A percentile compares a stretch with the other conserved stretches of the same genome.
These are phyloP conservation scores for Pionites leucogaster DNA, from an alignment of 2,113 vertebrate genomes.

Conservation along the genomic window DNA sequence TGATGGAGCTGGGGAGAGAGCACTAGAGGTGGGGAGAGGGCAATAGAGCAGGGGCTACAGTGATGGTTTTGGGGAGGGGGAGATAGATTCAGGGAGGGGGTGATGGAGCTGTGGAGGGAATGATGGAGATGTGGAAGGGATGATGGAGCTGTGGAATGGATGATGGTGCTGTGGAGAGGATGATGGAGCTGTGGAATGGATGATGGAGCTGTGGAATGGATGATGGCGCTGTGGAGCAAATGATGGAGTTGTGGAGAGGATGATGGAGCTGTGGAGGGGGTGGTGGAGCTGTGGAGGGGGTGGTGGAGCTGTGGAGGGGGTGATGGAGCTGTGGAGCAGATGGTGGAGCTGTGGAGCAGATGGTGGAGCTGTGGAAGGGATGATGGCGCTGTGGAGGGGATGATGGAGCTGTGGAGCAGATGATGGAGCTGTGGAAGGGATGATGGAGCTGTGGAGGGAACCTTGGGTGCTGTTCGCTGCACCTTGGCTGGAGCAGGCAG, in stretches of 20 bases:
- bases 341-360: too few relatives aligned
- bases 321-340: too few relatives aligned
- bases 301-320: too few relatives aligned
- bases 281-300: background rate
- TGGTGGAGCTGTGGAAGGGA: too few relatives aligned
- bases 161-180: background rate
- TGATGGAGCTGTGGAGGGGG: too few relatives aligned
- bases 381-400: too few relatives aligned
- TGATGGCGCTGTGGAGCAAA: background rate
- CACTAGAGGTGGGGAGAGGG: background rate
- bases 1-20: background rate
- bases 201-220: background rate
- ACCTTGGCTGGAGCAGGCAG: background rate
- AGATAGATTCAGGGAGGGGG: rapidly evolving
- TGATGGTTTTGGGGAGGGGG: background rate
- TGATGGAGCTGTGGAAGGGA: too few relatives aligned
- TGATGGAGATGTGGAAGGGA: background rate
- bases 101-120: background rate
- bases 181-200: background rate
- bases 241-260: background rate
- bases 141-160: background rate
- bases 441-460: background rate
- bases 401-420: too few relatives aligned
- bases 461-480: background rate
- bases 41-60: rapidly evolving